phyloP scores from a whole-genome alignment of 2,113 vertebrate species.

The Solea senegalensis region DNA sequence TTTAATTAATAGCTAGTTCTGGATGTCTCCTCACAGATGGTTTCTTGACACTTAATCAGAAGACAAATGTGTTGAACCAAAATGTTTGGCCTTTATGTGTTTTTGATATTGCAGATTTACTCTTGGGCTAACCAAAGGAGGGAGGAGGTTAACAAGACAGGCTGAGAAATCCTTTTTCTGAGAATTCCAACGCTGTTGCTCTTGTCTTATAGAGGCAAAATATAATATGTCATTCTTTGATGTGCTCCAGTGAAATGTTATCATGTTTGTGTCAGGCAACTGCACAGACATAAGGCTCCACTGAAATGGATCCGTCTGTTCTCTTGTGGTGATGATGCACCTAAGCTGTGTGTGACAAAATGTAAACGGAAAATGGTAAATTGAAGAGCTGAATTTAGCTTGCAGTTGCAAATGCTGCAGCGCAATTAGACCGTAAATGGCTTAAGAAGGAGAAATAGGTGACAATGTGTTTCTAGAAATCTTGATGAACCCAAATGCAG shows the following conservation, averaged over 20 bases:
- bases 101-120: constrained; percentile 14
- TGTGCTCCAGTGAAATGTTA: constrained; percentile 64
- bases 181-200: constrained; percentile 31
- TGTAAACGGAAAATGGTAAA: constrained; percentile 36
- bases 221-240: constrained; percentile 62
- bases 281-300: constrained; percentile 56
- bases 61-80: constrained; percentile 10
- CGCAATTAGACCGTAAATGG: constrained; percentile 34
- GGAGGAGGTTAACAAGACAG: constrained; percentile 32
- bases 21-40: constrained; percentile 14
- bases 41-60: constrained; percentile 35
- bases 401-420: constrained; percentile 20
- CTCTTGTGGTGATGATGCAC: constrained; percentile 20
- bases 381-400: constrained; percentile 39
- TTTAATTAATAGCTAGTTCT: constrained; percentile 22
- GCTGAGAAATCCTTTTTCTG: constrained; percentile 41
- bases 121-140: constrained; percentile 2
- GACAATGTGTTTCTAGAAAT: constrained; percentile 42
- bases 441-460: constrained; percentile 30
- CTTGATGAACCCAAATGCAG: constrained; percentile 31
- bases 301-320: constrained; percentile 51
- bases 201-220: constrained; percentile 45
- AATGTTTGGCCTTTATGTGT: constrained; percentile 22
- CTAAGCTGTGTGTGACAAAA: constrained; percentile 44
- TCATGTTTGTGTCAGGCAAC: constrained; percentile 66